Conservation (phyloP, 2,888 invertebrate genomes). For the Mycalesis mineus region DNA sequence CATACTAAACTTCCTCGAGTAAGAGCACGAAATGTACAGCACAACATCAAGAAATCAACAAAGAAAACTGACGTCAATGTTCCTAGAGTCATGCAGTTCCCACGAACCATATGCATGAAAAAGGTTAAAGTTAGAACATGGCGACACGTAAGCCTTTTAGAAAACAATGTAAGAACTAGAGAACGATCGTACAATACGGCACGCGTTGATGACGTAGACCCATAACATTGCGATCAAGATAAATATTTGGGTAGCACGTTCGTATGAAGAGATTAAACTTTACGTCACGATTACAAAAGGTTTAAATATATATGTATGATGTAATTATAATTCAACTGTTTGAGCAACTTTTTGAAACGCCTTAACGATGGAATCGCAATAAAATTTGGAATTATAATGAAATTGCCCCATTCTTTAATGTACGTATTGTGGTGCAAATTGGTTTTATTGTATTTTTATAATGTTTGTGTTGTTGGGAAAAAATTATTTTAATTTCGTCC, state of each 20-base stretch:
- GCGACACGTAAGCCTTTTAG: conserved; percentile 1
- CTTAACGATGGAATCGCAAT: conserved; percentile 18
- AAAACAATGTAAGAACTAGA: neutral
- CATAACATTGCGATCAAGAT: conserved; percentile 8
- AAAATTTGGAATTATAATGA: conserved; percentile 22
- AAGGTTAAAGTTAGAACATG: neutral
- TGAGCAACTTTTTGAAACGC: conserved; percentile 24
- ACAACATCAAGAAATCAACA: too few relatives aligned
- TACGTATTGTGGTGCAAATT: conserved; percentile 12
- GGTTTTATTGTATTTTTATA: neutral
- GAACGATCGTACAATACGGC: neutral
- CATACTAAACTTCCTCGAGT: too few relatives aligned
- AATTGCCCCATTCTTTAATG: conserved; percentile 20
- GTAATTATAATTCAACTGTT: conserved; percentile 27
- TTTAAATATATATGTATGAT: conserved; percentile 14
- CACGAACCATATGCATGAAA: neutral
- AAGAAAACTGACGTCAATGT: too few relatives aligned
- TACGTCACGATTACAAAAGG: conserved; percentile 36
- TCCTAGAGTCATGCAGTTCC: neutral
- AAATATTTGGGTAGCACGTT: conserved; percentile 41
- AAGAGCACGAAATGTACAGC: too few relatives aligned
- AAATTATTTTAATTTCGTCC: neutral
- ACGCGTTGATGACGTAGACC: conserved; percentile 6
- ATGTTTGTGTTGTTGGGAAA: neutral
- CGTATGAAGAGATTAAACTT: conserved; percentile 30